Base-by-base conservation (phyloP, 2,888 invertebrate species). In the Nomada flava region DNA sequence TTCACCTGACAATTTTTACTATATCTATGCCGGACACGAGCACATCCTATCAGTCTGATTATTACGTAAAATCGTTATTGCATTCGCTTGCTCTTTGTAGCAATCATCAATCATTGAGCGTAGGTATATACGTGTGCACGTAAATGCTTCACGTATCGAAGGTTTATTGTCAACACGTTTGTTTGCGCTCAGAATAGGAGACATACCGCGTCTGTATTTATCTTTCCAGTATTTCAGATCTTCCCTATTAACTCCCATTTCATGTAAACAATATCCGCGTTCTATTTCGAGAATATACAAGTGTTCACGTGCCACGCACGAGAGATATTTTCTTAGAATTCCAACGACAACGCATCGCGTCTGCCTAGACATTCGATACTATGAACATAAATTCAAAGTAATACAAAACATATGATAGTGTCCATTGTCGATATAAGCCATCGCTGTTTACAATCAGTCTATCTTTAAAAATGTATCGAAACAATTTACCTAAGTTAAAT, bases 141-240 rank as follows among this genome's bases (percentile, higher is more conserved):
- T 67, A 62, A 75, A 82, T 62, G 64, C 42, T 72, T 67, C 70
- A 52, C 68, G 68, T 75, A 72, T 71, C 75, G 59, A 47, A 68
- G 57, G 63, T 7, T 69, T 52, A 67, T 72, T 59, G 75, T 68
- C 80, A 72, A 76, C 59, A 72, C n/a, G 13, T 1, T 57, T 65
- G 69, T 79, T 79, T 65, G 57, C 68, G 53, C 36, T 26, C 52
- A 57, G 55, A 67, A 72, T 50, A 69, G 53, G 53, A 68, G 63
- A 63, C 55, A 52, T 13, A 3, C 44, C 20, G 57, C 72, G 59
- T 59, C 63, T 57, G 44, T 78, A 73, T 78, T 78, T 80, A 20
- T 73, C 79, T 68, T 63, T 72, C 59, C 72, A 23, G 65, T 60
- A 62, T 79, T 64, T 69, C 72, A 53, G 50, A 72, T 55, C 11